phyloP scores from a whole-genome alignment of 2,113 vertebrate genomes.

The Nanger granti region DNA sequence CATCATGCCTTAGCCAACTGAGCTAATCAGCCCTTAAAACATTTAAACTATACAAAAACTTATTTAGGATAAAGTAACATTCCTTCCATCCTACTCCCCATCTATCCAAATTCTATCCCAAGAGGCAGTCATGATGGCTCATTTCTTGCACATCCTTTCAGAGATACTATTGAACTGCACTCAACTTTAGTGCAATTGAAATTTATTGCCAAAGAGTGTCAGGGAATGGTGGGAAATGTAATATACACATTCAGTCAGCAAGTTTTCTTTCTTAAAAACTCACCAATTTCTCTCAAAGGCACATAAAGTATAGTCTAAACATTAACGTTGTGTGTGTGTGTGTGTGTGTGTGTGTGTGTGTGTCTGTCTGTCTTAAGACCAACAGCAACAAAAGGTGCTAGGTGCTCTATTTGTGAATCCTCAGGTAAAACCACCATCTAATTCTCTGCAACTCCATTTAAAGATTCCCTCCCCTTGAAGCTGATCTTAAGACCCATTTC shows the following conservation, averaged over 20 bases:
- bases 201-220: background rate
- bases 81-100: background rate
- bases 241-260: background rate
- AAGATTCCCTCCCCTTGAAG: background rate
- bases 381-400: background rate
- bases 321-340: background rate
- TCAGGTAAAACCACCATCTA: background rate
- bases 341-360: background rate
- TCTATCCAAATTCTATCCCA: background rate
- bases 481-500: background rate
- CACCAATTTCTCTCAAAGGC: background rate
- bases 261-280: background rate
- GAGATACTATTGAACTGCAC: background rate
- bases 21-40: background rate
- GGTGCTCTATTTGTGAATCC: background rate
- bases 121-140: background rate
- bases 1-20: background rate
- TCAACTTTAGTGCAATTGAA: constrained; percentile 7
- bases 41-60: background rate
- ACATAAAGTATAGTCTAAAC: background rate
- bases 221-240: background rate
- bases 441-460: background rate
- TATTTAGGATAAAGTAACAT: background rate
- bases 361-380: background rate
- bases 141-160: background rate